Evolutionary conservation across 1,140 invertebrate species (phyloP).

Genomic region (Saxidomus purpurata): DNA sequence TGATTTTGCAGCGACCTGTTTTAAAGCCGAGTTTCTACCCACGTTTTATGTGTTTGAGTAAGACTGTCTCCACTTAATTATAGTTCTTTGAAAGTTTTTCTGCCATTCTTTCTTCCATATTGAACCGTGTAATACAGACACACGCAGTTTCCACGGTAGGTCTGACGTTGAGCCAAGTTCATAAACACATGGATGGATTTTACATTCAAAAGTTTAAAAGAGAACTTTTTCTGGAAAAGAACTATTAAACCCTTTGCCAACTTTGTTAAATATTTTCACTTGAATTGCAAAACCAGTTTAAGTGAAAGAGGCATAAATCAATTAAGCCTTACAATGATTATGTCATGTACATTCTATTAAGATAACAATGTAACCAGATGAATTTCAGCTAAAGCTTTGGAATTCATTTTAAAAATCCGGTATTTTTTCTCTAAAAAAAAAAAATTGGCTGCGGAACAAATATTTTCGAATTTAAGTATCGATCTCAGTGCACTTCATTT

Average conservation of each 20-base stretch:
- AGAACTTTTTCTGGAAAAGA: background rate
- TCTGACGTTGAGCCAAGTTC: constrained; percentile 23
- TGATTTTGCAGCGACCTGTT: no score
- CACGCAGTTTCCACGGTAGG: background rate
- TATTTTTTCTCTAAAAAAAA: background rate
- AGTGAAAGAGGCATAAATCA: constrained; percentile 7
- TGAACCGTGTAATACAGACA: background rate
- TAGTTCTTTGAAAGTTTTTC: no score
- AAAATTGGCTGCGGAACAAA: background rate
- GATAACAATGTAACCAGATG: background rate
- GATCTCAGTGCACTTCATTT: background rate
- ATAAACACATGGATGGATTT: constrained; percentile 9
- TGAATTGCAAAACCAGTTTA: background rate
- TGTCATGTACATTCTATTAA: constrained; percentile 30
- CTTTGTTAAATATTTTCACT: background rate
- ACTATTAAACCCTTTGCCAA: constrained; percentile 35
- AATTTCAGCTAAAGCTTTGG: background rate
- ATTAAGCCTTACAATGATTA: background rate
- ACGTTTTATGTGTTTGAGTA: no score
- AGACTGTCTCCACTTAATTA: no score
- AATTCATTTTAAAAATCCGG: background rate
- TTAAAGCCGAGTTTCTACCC: no score
- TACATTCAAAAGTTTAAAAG: background rate
- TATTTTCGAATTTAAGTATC: background rate
- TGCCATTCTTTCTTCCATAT: no score